phyloP scores from a whole-genome alignment of 2,113 vertebrate genomes.

The Sinocyclocheilus maitianheensis region DNA sequence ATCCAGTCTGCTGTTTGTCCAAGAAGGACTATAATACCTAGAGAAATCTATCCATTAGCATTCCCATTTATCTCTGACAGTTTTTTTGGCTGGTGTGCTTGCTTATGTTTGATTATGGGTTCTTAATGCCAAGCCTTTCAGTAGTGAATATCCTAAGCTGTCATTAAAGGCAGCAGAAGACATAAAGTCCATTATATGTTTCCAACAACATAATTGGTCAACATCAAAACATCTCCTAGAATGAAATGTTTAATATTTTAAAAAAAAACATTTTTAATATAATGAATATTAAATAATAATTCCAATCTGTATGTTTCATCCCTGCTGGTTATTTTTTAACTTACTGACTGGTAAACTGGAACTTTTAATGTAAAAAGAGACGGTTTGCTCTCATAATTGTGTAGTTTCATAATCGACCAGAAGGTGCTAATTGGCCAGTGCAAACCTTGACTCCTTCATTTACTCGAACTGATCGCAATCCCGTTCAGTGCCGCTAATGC shows the following conservation, averaged over 20 bases:
- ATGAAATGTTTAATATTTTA: neutral
- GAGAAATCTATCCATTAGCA: constrained; percentile 11
- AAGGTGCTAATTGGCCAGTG: neutral
- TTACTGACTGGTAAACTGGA: neutral
- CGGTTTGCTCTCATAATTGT: neutral
- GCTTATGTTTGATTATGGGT: constrained; percentile 13
- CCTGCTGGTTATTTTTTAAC: neutral
- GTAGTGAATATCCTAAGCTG: neutral
- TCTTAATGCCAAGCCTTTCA: constrained; percentile 19
- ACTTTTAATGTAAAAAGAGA: no score
- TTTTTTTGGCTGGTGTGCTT: neutral
- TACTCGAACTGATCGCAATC: neutral
- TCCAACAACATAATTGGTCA: neutral
- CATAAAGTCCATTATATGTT: neutral
- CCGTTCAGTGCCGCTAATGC: neutral
- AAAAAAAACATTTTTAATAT: neutral
- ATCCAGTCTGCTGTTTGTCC: neutral
- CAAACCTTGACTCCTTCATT: neutral
- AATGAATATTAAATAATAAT: neutral
- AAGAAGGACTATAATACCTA: constrained; percentile 17
- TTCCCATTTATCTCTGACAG: constrained; percentile 5
- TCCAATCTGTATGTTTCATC: neutral
- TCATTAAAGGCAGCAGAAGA: neutral
- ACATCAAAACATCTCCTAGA: neutral
- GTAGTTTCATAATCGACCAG: neutral